These are phyloP conservation scores for Strix occidentalis DNA, from an alignment of 2,797 vertebrate species.

Conservation along the genomic window DNA sequence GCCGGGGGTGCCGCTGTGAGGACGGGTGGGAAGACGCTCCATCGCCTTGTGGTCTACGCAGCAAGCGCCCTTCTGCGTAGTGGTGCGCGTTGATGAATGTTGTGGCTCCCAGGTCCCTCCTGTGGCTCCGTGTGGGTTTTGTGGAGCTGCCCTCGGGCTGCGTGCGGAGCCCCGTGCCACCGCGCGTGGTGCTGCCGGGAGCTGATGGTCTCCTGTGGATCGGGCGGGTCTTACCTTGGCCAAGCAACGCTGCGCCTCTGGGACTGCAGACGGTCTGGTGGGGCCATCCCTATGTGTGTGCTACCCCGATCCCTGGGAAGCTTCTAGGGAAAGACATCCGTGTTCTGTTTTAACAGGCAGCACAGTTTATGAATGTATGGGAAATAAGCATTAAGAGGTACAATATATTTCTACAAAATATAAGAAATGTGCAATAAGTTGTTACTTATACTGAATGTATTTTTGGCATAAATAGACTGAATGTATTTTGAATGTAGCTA, in stretches of 20 bases:
- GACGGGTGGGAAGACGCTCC: background rate
- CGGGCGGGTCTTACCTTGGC: slow-evolving; percentile 13
- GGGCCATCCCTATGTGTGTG: background rate
- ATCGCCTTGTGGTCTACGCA: accelerated
- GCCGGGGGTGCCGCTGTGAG: accelerated
- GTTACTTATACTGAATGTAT: slow-evolving; percentile 48
- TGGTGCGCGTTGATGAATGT: background rate
- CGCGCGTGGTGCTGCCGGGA: accelerated
- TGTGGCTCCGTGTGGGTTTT: background rate
- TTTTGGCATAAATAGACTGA: slow-evolving; percentile 13
- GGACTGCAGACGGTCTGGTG: background rate
- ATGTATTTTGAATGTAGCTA: slow-evolving; percentile 42
- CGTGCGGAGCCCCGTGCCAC: background rate
- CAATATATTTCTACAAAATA: slow-evolving; percentile 28
- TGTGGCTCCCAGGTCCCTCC: accelerated
- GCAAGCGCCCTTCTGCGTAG: accelerated
- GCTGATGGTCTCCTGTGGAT: background rate
- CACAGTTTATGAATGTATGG: background rate
- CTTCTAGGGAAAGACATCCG: background rate
- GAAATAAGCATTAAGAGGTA: slow-evolving; percentile 5
- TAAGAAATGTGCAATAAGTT: slow-evolving; percentile 63
- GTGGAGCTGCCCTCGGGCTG: background rate
- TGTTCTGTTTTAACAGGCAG: background rate
- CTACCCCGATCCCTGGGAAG: background rate
- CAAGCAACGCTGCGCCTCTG: background rate